Evolutionary conservation across 2,888 invertebrate species (phyloP).

Genomic region (Girardia tigrina): DNA sequence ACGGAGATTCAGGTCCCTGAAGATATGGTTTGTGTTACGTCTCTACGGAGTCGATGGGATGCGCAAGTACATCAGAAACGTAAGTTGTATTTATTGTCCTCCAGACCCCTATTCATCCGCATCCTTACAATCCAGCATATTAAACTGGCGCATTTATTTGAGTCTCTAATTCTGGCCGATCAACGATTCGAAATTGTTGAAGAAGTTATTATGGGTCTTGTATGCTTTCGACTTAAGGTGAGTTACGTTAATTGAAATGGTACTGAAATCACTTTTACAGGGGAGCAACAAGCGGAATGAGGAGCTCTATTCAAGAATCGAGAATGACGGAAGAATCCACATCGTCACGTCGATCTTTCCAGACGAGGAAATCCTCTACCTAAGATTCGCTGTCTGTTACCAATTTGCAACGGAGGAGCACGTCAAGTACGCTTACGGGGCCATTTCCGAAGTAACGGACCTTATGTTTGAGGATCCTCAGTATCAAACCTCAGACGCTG

Average conservation of each 20-base stretch:
- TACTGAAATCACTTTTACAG: neutral
- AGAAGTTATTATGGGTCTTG: conserved; percentile 45
- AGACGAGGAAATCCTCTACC: conserved; percentile 61
- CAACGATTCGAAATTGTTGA: conserved; percentile 36
- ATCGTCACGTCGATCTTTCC: conserved; percentile 76
- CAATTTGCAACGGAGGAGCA: conserved; percentile 29
- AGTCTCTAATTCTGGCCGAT: conserved; percentile 28
- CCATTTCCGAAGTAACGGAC: neutral
- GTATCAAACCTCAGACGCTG: too few species aligned
- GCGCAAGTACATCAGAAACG: conserved; percentile 63
- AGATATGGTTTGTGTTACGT: conserved; percentile 80
- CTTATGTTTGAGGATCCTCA: too few species aligned
- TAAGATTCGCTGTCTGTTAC: conserved; percentile 63
- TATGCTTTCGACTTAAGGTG: conserved; percentile 59
- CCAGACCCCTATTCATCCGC: neutral
- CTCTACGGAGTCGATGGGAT: conserved; percentile 67
- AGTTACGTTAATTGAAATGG: conserved; percentile 38
- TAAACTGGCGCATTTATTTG: conserved; percentile 35
- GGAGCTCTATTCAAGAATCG: conserved; percentile 65
- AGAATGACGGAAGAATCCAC: conserved; percentile 75
- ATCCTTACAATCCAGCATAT: conserved; percentile 39
- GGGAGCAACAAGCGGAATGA: conserved; percentile 54
- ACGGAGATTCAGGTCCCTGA: conserved; percentile 71
- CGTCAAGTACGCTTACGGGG: conserved; percentile 25
- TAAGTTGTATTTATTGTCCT: conserved; percentile 44